Percentiles rank a stretch among this genome's conserved stretches.
phyloP scores from a whole-genome alignment of 2,888 invertebrate species.

The Caenorhabditis afra region DNA sequence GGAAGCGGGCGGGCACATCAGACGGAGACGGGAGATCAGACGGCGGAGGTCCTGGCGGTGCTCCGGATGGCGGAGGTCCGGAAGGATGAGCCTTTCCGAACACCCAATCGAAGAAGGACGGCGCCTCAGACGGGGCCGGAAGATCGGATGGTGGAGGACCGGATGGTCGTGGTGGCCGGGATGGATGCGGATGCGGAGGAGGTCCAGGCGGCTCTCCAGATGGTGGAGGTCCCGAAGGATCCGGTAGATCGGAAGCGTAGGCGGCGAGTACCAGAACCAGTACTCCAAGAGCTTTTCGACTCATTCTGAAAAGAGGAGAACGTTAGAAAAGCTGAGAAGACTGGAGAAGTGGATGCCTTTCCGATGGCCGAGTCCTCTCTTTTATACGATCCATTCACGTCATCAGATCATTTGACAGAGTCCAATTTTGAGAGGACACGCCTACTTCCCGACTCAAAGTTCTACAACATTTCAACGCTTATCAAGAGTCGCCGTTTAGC shows the following conservation, averaged over 20 bases:
- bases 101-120: background rate
- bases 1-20: conserved; percentile 3
- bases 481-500: conserved; percentile 23
- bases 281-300: conserved; percentile 34
- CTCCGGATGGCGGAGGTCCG: conserved; percentile 9
- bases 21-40: conserved; percentile 2
- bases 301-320: conserved; percentile 32
- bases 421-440: conserved; percentile 30
- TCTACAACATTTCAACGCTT: conserved; percentile 43
- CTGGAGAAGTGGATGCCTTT: background rate
- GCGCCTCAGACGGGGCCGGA: background rate
- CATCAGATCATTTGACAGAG: conserved; percentile 37
- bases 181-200: conserved; percentile 8
- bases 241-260: conserved; percentile 23
- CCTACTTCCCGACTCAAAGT: conserved; percentile 41
- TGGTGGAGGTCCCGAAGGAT: conserved; percentile 18
- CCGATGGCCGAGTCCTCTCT: background rate
- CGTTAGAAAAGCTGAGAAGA: background rate
- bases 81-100: background rate
- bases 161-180: conserved; percentile 4
- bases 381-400: conserved; percentile 20
- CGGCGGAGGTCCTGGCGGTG: conserved; percentile 21
- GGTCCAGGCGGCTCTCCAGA: background rate
- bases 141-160: background rate
- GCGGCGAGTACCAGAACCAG: conserved; percentile 22